Evolutionary conservation across 2,797 vertebrate genomes (phyloP).

Genomic region (Anguilla pacifica): DNA sequence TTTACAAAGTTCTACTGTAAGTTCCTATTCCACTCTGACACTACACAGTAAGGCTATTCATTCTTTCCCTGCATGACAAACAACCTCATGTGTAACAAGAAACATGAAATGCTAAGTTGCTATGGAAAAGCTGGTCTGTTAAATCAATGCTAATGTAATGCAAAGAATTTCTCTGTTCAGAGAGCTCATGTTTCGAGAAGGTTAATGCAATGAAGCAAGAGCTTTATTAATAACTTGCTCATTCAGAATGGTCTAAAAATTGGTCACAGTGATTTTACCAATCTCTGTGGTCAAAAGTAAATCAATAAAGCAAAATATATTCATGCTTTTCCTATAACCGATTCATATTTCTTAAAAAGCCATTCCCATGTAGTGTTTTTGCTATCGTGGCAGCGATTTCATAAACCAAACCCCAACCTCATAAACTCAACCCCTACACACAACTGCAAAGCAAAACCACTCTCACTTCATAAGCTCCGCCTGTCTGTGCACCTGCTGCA

Average conservation of each 20-base stretch:
- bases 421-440: not conserved
- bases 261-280: not conserved
- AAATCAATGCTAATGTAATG: constrained; percentile 7
- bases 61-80: not conserved
- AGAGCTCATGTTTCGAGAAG: not conserved
- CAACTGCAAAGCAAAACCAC: not conserved
- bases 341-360: not conserved
- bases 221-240: not conserved
- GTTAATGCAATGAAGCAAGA: not conserved
- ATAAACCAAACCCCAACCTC: not conserved
- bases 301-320: not conserved
- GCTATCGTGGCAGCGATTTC: not conserved
- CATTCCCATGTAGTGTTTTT: not conserved
- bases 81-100: not conserved
- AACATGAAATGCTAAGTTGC: not conserved
- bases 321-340: not conserved
- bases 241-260: not conserved
- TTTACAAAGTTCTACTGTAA: not conserved
- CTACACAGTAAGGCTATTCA: not conserved
- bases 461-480: not conserved
- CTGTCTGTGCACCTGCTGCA: not conserved
- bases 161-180: not conserved
- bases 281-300: not conserved
- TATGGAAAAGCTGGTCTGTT: not conserved
- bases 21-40: not conserved